These are phyloP conservation scores for Drosophila nebulosa DNA, from an alignment of 1,140 invertebrate species.

Conservation along the genomic window DNA sequence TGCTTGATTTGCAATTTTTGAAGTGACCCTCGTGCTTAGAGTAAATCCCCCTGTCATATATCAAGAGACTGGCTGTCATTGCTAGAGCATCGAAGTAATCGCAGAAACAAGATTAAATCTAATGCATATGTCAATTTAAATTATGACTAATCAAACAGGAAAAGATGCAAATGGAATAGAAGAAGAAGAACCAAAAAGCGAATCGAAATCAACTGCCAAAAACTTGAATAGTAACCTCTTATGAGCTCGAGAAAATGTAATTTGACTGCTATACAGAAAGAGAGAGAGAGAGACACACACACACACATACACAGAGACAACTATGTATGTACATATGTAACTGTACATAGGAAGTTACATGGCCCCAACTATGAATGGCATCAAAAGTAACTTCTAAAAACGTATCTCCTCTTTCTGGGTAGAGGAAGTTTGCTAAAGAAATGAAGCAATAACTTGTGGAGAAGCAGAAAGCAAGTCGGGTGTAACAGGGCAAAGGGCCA, in stretches of 20 bases:
- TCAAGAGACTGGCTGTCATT: constrained; percentile 8
- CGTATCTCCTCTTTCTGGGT: constrained; percentile 34
- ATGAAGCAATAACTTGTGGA: constrained; percentile 73
- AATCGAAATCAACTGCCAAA: constrained; percentile 60
- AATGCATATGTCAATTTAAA: constrained; percentile 61
- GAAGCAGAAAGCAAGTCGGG: constrained; percentile 1
- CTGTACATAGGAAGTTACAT: not conserved
- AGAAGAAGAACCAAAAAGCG: not conserved
- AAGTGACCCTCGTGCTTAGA: not conserved
- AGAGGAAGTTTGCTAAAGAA: constrained; percentile 54
- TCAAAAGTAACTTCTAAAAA: constrained; percentile 21
- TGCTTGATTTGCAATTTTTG: too few relatives aligned
- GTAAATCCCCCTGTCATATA: not conserved
- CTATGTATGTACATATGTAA: constrained; percentile 2
- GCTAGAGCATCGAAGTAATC: not conserved
- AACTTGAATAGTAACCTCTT: constrained; percentile 65
- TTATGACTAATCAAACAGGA: constrained; percentile 40
- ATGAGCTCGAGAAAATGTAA: constrained; percentile 59
- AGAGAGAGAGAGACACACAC: too few relatives aligned
- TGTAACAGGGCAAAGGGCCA: constrained; percentile 1
- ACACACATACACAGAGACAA: constrained; percentile 1
- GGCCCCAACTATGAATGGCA: not conserved
- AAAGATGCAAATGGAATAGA: not conserved
- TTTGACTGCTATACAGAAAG: too few relatives aligned
- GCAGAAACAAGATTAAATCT: constrained; percentile 35